These are phyloP conservation scores for Lanius collurio DNA, from an alignment of 2,113 vertebrate genomes.

Conservation along the genomic window DNA sequence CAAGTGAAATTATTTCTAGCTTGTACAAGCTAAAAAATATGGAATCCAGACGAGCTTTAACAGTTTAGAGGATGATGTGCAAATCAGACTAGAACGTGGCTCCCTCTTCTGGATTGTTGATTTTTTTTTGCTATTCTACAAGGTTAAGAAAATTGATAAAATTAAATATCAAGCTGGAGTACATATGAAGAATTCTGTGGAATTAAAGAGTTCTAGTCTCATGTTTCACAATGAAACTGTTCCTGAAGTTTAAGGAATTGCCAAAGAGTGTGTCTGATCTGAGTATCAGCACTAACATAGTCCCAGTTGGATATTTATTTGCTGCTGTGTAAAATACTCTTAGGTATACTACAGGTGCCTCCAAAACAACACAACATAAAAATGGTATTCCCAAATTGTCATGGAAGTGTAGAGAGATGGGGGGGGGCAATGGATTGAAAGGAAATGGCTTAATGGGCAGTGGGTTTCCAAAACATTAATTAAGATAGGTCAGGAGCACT, in stretches of 20 bases:
- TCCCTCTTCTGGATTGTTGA: neutral
- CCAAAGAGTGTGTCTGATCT: neutral
- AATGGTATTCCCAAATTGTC: neutral
- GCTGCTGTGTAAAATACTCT: neutral
- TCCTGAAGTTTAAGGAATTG: neutral
- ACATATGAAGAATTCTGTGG: neutral
- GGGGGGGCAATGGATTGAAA: neutral
- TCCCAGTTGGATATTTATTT: neutral
- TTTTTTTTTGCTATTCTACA: neutral
- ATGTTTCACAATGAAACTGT: neutral
- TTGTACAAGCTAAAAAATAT: neutral
- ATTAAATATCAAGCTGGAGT: neutral
- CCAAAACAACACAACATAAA: neutral
- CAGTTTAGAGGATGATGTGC: neutral
- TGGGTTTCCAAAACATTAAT: neutral
- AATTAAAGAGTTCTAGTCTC: neutral
- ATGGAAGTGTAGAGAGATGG: neutral
- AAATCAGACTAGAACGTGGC: neutral
- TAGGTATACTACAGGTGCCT: neutral
- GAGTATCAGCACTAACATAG: neutral
- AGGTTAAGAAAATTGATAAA: neutral
- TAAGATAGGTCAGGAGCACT: neutral
- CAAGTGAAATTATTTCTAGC: neutral
- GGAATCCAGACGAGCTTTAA: neutral
- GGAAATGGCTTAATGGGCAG: neutral